Evolutionary conservation across 2,888 invertebrate species (phyloP), one percentile per base, ranked within the genome.

Genomic region (Ariolimax columbianus): DNA sequence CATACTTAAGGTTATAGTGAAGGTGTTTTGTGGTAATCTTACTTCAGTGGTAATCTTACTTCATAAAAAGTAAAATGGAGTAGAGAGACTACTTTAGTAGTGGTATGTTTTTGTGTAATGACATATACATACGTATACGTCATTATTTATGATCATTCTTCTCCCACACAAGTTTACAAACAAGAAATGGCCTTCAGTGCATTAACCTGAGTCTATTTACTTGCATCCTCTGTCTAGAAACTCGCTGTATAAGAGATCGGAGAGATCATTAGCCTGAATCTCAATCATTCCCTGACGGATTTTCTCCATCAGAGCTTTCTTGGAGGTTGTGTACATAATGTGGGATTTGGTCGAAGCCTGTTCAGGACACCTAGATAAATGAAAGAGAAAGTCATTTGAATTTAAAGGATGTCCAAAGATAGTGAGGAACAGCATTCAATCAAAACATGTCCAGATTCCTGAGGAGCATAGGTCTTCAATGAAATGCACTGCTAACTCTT

Each of bases 271-370:
- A 47, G 85, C 85, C 38, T 85, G 85, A 38, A 85, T 47, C 26
- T 81, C 80, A 9, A 51, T 85, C 81, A 81, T 81, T 17, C 85
- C 85, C 59, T 80, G 81, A 0, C 77, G 63, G 30, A 80, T 81
- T 38, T 85, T 85, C 36, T 85, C 81, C 43, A 30, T 66, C 47
- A 85, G 55, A 2, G 80, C 85, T 43, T 66, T 63, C 81, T 81
- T 80, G 1, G 85, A 81, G 36, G 81, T 81, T 66, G 85, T 75
- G 70, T 85, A 85, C 51, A 85, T 23, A 38, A 85, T 85, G 68
- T 85, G 79, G 17, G 80, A 80, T 68, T 75, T 81, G 36, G 77
- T 85, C 9, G 81, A 47, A 19, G 85, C 85, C 51, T 40, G 55
- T 43, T 47, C 51, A 14, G 85, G 85, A 33, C 81, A 81, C 85